Evolutionary conservation across 2,888 invertebrate genomes (phyloP).

Genomic region (Hesperia comma): DNA sequence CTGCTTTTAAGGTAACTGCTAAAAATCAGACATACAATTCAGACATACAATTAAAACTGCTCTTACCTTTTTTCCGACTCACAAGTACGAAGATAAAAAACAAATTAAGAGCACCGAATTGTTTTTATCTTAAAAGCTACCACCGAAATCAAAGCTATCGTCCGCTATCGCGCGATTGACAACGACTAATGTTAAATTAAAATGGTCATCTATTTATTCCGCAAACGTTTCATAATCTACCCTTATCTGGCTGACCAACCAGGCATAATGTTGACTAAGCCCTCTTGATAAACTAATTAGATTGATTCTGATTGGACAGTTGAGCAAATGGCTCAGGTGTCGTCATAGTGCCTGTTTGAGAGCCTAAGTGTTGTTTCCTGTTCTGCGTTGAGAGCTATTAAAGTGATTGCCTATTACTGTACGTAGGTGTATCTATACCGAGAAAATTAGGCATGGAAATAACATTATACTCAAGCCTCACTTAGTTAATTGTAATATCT

Average conservation of each 20-base stretch:
- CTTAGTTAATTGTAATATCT: too few relatives aligned
- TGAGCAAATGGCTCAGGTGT: slow-evolving; percentile 8
- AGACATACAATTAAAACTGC: not conserved
- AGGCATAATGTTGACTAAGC: slow-evolving; percentile 44
- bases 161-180: slow-evolving; percentile 16
- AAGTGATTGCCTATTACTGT: slow-evolving; percentile 14
- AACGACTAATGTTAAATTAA: slow-evolving; percentile 16
- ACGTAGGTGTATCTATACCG: slow-evolving; percentile 8
- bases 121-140: slow-evolving; percentile 3
- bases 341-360: slow-evolving; percentile 16
- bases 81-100: slow-evolving; percentile 18
- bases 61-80: slow-evolving; percentile 7
- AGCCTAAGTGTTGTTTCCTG: slow-evolving; percentile 28
- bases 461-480: not conserved
- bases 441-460: slow-evolving; percentile 10
- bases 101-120: slow-evolving; percentile 13
- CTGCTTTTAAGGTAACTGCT: too few relatives aligned
- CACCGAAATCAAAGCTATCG: slow-evolving; percentile 17
- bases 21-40: too few relatives aligned
- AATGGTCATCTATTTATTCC: slow-evolving; percentile 10
- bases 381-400: slow-evolving; percentile 27
- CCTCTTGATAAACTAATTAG: slow-evolving; percentile 46
- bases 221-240: slow-evolving; percentile 22
- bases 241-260: slow-evolving; percentile 35
- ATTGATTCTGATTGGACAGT: slow-evolving; percentile 40